Percentiles rank a stretch among this genome's conserved stretches.
Conservation (phyloP, 2,888 invertebrate species). For the Anodontia alba region DNA sequence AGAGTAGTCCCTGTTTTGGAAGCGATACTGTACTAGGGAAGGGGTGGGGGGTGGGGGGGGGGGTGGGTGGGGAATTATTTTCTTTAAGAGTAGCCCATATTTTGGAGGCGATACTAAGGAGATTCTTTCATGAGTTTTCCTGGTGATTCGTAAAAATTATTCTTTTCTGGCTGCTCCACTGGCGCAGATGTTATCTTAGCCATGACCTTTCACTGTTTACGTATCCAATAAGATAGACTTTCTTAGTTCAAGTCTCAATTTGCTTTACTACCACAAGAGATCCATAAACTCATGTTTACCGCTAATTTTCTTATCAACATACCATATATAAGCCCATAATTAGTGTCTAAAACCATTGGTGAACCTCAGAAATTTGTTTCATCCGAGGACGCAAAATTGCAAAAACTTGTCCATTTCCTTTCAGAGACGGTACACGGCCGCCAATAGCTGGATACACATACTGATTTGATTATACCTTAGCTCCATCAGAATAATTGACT, state of each 20-base stretch:
- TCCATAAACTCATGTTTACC: not conserved
- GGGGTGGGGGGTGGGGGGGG: no score
- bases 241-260: not conserved
- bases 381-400: not conserved
- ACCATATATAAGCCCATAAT: not conserved
- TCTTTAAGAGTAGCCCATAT: no score
- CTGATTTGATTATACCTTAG: constrained; percentile 1
- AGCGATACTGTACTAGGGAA: no score
- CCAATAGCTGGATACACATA: not conserved
- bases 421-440: not conserved
- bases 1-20: no score
- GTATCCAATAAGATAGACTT: no score
- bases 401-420: not conserved
- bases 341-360: not conserved
- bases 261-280: not conserved
- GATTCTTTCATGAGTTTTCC: no score
- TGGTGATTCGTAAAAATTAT: no score
- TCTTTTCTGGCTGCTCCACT: no score
- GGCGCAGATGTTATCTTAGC: no score
- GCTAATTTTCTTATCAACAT: not conserved
- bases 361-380: not conserved
- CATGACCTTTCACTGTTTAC: no score
- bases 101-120: no score
- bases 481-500: not conserved
- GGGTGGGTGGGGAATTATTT: no score